These are phyloP conservation scores for Drosophila tristis DNA, from an alignment of 1,140 invertebrate species.

Conservation along the genomic window DNA sequence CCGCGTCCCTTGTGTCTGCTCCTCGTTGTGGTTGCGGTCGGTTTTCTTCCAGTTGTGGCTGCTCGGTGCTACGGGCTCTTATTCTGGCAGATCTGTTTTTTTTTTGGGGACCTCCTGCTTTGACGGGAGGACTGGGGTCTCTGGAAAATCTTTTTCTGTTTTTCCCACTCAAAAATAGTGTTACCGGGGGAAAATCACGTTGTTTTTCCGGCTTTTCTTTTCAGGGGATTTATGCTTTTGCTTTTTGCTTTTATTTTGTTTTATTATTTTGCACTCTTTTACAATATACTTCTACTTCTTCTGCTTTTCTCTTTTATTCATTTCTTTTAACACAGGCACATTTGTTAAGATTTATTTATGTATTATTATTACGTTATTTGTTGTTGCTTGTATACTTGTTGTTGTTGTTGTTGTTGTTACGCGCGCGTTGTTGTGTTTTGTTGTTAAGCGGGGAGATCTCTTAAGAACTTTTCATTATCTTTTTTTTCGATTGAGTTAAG, in stretches of 20 bases:
- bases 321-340: conserved; percentile 80
- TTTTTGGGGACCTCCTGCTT: conserved; percentile 40
- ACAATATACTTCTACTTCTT: conserved; percentile 5
- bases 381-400: conserved; percentile 69
- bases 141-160: conserved; percentile 12
- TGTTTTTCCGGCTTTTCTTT: conserved; percentile 13
- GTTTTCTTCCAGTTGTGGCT: conserved; percentile 11
- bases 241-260: conserved; percentile 60
- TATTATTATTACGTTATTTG: conserved; percentile 60
- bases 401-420: conserved; percentile 43
- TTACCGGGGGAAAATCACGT: not conserved
- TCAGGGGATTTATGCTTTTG: conserved; percentile 16
- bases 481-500: not conserved
- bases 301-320: conserved; percentile 34
- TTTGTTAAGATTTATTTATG: conserved; percentile 75
- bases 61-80: conserved; percentile 21
- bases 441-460: conserved; percentile 38
- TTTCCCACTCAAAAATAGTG: conserved; percentile 10
- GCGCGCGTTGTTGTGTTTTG: conserved; percentile 46
- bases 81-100: conserved; percentile 21
- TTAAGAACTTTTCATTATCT: conserved; percentile 20
- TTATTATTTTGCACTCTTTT: conserved; percentile 40
- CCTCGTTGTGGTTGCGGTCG: conserved; percentile 6
- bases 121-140: conserved; percentile 9
- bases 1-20: conserved; percentile 44